Conservation (phyloP, 92 coral and sea anemone species). For the Bergia puertoricense region DNA sequence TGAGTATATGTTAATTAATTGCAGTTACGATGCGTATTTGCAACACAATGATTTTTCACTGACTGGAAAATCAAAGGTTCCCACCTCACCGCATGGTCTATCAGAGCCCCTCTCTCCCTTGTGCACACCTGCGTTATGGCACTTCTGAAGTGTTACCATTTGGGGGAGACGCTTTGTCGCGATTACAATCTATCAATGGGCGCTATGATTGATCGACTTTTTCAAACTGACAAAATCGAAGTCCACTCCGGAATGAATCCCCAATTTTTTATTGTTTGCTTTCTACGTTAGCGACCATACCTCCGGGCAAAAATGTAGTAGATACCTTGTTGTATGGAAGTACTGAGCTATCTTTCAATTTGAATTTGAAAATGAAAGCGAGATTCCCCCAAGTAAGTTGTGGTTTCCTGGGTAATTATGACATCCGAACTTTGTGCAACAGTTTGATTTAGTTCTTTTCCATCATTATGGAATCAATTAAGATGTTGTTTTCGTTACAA, state of each 20-base stretch:
- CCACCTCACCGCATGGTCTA: conserved; percentile 34
- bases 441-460: conserved; percentile 35
- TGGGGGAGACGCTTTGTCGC: conserved; percentile 3
- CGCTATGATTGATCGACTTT: conserved; percentile 25
- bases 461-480: conserved; percentile 22
- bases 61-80: conserved; percentile 58
- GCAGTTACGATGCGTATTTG: conserved; percentile 73
- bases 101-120: background rate
- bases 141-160: conserved; percentile 13
- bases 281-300: conserved; percentile 15
- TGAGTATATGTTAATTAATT: conserved; percentile 74
- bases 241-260: conserved; percentile 19
- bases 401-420: conserved; percentile 41
- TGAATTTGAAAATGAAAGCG: conserved; percentile 31
- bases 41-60: conserved; percentile 69
- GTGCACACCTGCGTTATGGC: conserved; percentile 11
- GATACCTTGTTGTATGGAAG: background rate
- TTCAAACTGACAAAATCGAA: conserved; percentile 22
- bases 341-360: conserved; percentile 25
- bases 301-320: conserved; percentile 37
- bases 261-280: background rate
- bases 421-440: conserved; percentile 40
- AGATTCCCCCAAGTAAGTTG: conserved; percentile 18
- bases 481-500: conserved; percentile 28
- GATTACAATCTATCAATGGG: background rate